Base-by-base conservation (phyloP, 2,888 invertebrate genomes). In the Mesorhabditis spiculigera region DNA sequence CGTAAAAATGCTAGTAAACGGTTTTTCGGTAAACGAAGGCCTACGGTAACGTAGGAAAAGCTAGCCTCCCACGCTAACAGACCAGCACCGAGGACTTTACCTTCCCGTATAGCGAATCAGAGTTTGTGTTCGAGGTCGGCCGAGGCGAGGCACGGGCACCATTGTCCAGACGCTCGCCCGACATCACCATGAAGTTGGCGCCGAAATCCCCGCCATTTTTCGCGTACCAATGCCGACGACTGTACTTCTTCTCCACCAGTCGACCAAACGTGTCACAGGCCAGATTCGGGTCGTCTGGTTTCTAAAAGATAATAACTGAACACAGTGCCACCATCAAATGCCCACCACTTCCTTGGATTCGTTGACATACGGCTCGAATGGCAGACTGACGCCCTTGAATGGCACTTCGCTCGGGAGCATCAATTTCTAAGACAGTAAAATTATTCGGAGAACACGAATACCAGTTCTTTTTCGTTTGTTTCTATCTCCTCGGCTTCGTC, bases 211-310 rank as follows among this genome's bases (percentile, higher is more conserved):
- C 58, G 8, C 10, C n/a, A n/a, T 50, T 50, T 50, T 50, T 50
- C n/a, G 58, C 58, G 58, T 50, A 50, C 58, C 58, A 50, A 50
- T 50, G 58, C 8, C 58, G n/a, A 50, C 58, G 58, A 50, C 58
- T 50, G 58, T 50, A 50, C 58, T 50, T 50, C 58, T 50, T 50
- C n/a, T 50, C 58, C 58, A 50, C 58, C 8, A 50, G 8, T 50
- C 58, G 58, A n/a, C 58, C 58, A 50, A 50, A 50, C 8, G 58
- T 13, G n/a, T 50, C 58, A 50, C 58, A 13, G n/a, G n/a, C 58
- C 58, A 50, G n/a, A n/a, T 50, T 50, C n/a, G 58, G 58, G 58
- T 50, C 58, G 10, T 50, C 58, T 10, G n/a, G 10, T 50, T 50
- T 50, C 58, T 50, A 50, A 50, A 50, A 50, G n/a, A 28, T 28